Percentiles rank a stretch among this genome's conserved stretches.
Conservation (phyloP, 2,797 vertebrate genomes). For the Melanotaenia maccullochi region DNA sequence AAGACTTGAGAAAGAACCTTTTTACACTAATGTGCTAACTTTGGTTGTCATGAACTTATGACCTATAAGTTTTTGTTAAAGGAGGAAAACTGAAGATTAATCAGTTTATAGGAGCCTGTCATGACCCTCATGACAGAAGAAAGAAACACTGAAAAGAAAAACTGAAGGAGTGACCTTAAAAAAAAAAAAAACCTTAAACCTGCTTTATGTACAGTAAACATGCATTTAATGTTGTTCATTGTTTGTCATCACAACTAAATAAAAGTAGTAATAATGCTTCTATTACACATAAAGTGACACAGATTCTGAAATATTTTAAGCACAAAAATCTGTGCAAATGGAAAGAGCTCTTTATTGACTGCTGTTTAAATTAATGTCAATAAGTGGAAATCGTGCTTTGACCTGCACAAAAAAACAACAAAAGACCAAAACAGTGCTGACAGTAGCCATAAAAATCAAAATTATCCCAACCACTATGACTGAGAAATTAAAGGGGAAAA, state of each 20-base stretch:
- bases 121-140: constrained; percentile 34
- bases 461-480: constrained; percentile 42
- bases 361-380: constrained; percentile 44
- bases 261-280: not conserved
- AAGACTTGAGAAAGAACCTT: constrained; percentile 15
- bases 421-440: constrained; percentile 58
- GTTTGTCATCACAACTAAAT: not conserved
- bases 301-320: not conserved
- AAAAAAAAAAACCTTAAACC: constrained; percentile 19
- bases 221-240: constrained; percentile 1
- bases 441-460: constrained; percentile 60
- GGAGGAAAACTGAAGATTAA: constrained; percentile 50
- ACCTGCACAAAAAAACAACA: constrained; percentile 56
- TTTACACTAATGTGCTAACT: constrained; percentile 10
- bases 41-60: constrained; percentile 35
- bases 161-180: constrained; percentile 13
- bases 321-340: constrained; percentile 5
- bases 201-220: constrained; percentile 32
- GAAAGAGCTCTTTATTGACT: constrained; percentile 30
- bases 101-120: constrained; percentile 33
- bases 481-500: constrained; percentile 55
- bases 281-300: not conserved
- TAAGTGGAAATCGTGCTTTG: constrained; percentile 35
- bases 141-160: constrained; percentile 37
- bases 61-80: constrained; percentile 44